phyloP scores from a whole-genome alignment of 2,888 invertebrate species.

The Hyposoter dolosus region DNA sequence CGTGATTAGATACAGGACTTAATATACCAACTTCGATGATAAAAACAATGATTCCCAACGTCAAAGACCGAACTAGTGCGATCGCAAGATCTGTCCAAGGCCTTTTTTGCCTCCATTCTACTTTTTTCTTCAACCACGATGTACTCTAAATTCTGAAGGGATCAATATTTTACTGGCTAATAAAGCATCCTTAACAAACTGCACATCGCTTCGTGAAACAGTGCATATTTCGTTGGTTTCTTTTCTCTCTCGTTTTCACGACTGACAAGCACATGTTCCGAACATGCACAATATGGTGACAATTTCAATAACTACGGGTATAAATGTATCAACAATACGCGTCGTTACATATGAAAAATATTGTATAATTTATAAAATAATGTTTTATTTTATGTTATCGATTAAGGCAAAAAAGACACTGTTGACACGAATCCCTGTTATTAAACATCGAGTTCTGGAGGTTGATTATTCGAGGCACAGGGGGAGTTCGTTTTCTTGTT shows the following conservation, averaged over 20 bases:
- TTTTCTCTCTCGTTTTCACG: constrained; percentile 33
- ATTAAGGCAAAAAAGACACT: constrained; percentile 64
- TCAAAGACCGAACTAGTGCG: background rate
- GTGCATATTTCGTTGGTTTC: constrained; percentile 50
- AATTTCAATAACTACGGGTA: constrained; percentile 53
- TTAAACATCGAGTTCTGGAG: constrained; percentile 16
- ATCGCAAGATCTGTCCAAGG: background rate
- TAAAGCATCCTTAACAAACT: constrained; percentile 28
- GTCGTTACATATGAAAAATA: constrained; percentile 69
- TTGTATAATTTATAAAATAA: constrained; percentile 72
- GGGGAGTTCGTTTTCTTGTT: constrained; percentile 14
- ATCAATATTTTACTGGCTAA: background rate
- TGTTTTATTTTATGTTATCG: constrained; percentile 56
- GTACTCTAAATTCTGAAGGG: background rate
- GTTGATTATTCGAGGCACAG: constrained; percentile 49
- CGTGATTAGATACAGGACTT: background rate
- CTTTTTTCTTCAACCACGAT: background rate
- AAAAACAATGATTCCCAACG: background rate
- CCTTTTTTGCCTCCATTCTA: background rate
- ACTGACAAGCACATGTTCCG: constrained; percentile 59
- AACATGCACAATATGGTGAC: constrained; percentile 41
- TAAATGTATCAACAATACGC: constrained; percentile 70
- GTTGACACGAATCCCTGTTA: constrained; percentile 48
- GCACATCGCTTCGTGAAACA: constrained; percentile 48
- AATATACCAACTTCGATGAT: background rate